These are phyloP conservation scores for Coregonus ussuriensis DNA, from an alignment of 2,797 vertebrate genomes.

Conservation along the genomic window DNA sequence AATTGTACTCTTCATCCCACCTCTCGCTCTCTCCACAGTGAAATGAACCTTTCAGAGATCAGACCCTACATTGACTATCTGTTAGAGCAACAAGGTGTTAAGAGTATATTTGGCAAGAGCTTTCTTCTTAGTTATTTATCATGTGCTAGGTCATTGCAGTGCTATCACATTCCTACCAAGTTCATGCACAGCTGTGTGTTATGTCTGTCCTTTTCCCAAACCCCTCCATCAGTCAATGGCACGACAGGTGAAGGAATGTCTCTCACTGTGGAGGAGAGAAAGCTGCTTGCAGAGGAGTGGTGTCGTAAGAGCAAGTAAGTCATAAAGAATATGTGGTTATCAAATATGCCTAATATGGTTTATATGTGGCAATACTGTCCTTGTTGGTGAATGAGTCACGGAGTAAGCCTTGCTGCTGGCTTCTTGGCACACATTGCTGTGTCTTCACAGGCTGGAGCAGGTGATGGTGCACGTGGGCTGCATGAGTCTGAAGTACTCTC, in stretches of 20 bases:
- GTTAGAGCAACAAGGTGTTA: slow-evolving; percentile 81
- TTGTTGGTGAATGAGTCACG: background rate
- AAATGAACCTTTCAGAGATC: slow-evolving; percentile 84
- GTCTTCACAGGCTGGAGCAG: slow-evolving; percentile 79
- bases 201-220: background rate
- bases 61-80: slow-evolving; percentile 88
- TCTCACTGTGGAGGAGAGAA: slow-evolving; percentile 84
- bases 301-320: slow-evolving; percentile 73
- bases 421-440: background rate
- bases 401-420: background rate
- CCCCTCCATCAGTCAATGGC: slow-evolving; percentile 85
- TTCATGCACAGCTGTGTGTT: background rate
- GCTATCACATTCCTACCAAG: background rate
- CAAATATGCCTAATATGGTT: background rate
- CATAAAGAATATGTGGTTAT: background rate
- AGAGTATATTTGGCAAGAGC: slow-evolving; percentile 88
- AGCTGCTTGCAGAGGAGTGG: slow-evolving; percentile 86
- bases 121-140: no score
- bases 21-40: slow-evolving; percentile 68
- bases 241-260: slow-evolving; percentile 94
- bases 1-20: background rate
- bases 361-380: background rate
- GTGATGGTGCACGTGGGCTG: slow-evolving; percentile 92
- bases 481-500: slow-evolving; percentile 85
- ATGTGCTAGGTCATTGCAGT: background rate